Conservation (phyloP, 2,113 vertebrate species). For the Phycodurus eques region DNA sequence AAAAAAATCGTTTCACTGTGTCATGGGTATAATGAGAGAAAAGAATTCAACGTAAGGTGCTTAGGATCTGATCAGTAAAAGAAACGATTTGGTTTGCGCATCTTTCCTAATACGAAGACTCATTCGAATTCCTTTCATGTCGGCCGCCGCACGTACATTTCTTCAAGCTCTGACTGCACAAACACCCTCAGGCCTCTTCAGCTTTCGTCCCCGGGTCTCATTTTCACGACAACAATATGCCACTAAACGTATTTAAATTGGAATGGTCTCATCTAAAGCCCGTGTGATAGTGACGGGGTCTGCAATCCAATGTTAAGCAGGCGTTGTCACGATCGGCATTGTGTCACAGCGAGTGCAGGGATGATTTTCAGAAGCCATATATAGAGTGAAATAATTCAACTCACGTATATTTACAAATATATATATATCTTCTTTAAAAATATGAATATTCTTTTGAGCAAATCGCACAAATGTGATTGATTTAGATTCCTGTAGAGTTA, state of each 20-base stretch:
- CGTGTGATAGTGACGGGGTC: too few species aligned
- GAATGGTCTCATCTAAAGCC: constrained; percentile 25
- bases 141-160: background rate
- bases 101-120: background rate
- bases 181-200: background rate
- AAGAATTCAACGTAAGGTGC: background rate
- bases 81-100: too few species aligned
- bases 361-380: too few species aligned
- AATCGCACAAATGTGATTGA: too few species aligned
- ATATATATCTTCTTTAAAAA: too few species aligned
- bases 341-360: too few species aligned
- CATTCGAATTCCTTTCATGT: background rate
- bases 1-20: background rate
- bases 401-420: too few species aligned
- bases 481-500: too few species aligned
- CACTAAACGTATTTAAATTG: constrained; percentile 46
- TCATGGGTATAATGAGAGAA: background rate
- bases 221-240: constrained; percentile 35
- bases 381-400: too few species aligned
- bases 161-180: constrained; percentile 19
- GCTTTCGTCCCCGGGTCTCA: constrained; percentile 28
- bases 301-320: constrained; percentile 13
- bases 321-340: background rate
- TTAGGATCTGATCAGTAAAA: too few species aligned
- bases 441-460: too few species aligned